Conservation (phyloP, 2,113 vertebrate genomes). For the Etheostoma cragini region DNA sequence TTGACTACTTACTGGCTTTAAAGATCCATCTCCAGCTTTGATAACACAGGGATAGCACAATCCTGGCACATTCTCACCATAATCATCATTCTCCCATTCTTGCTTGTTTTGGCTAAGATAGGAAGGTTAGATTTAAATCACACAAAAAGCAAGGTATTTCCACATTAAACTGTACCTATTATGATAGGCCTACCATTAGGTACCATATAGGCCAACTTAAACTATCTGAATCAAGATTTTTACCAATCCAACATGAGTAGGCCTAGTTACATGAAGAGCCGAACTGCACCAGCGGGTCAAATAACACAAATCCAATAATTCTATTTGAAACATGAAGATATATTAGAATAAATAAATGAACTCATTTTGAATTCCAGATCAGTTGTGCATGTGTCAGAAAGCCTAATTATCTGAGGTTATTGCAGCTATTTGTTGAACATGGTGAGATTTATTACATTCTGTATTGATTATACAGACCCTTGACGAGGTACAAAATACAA, state of each 20-base stretch:
- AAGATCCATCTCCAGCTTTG: too few relatives aligned
- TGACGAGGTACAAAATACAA: not conserved
- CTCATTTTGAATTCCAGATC: constrained; percentile 1
- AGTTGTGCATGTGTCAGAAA: not conserved
- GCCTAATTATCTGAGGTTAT: not conserved
- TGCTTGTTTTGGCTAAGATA: too few relatives aligned
- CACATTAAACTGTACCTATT: too few relatives aligned
- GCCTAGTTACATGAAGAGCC: not conserved
- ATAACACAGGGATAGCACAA: too few relatives aligned
- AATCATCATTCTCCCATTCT: too few relatives aligned
- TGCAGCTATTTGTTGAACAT: not conserved
- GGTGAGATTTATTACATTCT: not conserved
- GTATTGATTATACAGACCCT: not conserved
- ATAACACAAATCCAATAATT: not conserved
- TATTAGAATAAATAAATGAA: not conserved
- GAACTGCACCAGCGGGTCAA: not conserved
- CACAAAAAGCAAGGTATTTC: too few relatives aligned
- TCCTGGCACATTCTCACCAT: too few relatives aligned
- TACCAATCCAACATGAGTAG: too few relatives aligned
- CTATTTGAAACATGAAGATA: not conserved
- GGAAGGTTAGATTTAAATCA: too few relatives aligned
- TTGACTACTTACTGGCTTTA: too few relatives aligned
- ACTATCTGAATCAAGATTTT: not conserved
- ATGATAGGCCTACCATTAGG: too few relatives aligned
- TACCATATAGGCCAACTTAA: too few relatives aligned